These are phyloP conservation scores for Ostrea denselamellosa DNA, from an alignment of 1,140 invertebrate genomes.

Conservation along the genomic window DNA sequence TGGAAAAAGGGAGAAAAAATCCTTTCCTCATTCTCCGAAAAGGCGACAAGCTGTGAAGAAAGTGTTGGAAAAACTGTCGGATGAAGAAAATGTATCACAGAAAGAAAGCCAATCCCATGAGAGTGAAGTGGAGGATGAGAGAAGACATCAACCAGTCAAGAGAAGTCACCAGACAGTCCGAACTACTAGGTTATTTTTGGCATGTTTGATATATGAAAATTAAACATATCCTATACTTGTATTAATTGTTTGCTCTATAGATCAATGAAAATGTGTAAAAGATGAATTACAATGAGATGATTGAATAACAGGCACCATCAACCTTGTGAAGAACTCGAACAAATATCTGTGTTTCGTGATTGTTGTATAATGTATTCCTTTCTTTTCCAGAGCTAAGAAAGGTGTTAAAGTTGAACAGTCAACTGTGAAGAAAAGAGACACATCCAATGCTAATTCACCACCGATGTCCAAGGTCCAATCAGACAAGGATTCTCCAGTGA, in stretches of 20 bases:
- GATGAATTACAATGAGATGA: too few species aligned
- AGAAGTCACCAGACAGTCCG: background rate
- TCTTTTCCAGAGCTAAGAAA: background rate
- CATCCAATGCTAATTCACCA: background rate
- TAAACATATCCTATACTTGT: too few species aligned
- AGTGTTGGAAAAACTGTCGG: constrained; percentile 44
- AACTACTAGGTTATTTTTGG: background rate
- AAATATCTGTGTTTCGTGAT: background rate
- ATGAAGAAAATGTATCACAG: constrained; percentile 36
- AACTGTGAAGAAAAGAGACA: background rate
- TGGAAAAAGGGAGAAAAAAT: constrained; percentile 53
- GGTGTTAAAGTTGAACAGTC: background rate
- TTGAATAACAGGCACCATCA: too few species aligned
- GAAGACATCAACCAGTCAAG: too few species aligned
- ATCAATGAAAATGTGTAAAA: too few species aligned
- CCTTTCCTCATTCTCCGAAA: constrained; percentile 52
- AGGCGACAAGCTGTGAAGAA: constrained; percentile 41
- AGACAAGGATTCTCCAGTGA: background rate
- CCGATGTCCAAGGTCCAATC: background rate
- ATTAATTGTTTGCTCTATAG: too few species aligned
- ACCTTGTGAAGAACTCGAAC: too few species aligned
- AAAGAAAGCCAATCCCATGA: background rate
- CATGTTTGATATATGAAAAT: too few species aligned
- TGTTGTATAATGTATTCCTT: background rate
- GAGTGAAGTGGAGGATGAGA: background rate